These are phyloP conservation scores for Orthonychiurus folsomi DNA, from an alignment of 2,888 invertebrate species.

Conservation along the genomic window DNA sequence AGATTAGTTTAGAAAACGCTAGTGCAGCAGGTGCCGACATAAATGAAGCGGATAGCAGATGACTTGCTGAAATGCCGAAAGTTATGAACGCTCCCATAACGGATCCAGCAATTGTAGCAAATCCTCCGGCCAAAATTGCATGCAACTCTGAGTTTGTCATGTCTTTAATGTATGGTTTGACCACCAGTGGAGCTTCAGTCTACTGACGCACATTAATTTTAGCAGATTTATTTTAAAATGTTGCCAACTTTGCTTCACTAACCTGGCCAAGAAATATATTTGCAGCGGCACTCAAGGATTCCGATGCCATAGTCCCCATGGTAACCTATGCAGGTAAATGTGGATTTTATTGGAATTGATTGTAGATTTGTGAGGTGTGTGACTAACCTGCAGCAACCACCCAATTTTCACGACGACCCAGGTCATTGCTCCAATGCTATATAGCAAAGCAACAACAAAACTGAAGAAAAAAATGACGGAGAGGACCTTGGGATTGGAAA, in stretches of 20 bases:
- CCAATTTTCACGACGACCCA: slow-evolving; percentile 72
- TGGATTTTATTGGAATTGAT: not conserved
- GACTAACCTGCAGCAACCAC: slow-evolving; percentile 54
- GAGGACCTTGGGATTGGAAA: slow-evolving; percentile 55
- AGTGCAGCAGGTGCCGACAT: slow-evolving; percentile 94
- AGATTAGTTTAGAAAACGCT: slow-evolving; percentile 77
- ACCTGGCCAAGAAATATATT: slow-evolving; percentile 93
- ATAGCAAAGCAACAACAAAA: slow-evolving; percentile 77
- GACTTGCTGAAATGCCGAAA: slow-evolving; percentile 77
- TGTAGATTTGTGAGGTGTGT: not conserved
- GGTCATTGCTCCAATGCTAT: slow-evolving; percentile 81
- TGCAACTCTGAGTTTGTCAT: slow-evolving; percentile 86
- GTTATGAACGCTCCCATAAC: slow-evolving; percentile 83
- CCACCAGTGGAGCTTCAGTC: slow-evolving; percentile 80
- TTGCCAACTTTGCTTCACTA: slow-evolving; percentile 42
- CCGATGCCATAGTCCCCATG: slow-evolving; percentile 83
- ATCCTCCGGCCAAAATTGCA: slow-evolving; percentile 85
- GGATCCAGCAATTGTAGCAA: slow-evolving; percentile 86
- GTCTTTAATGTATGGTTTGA: slow-evolving; percentile 70
- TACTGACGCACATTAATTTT: slow-evolving; percentile 45
- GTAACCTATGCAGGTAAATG: slow-evolving; percentile 42
- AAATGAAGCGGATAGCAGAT: slow-evolving; percentile 82
- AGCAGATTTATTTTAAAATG: slow-evolving; percentile 5
- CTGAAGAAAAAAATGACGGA: slow-evolving; percentile 90
- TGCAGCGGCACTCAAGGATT: slow-evolving; percentile 84